These are phyloP conservation scores for Rhabdomys dilectus DNA, from an alignment of 2,113 vertebrate species.

Conservation along the genomic window DNA sequence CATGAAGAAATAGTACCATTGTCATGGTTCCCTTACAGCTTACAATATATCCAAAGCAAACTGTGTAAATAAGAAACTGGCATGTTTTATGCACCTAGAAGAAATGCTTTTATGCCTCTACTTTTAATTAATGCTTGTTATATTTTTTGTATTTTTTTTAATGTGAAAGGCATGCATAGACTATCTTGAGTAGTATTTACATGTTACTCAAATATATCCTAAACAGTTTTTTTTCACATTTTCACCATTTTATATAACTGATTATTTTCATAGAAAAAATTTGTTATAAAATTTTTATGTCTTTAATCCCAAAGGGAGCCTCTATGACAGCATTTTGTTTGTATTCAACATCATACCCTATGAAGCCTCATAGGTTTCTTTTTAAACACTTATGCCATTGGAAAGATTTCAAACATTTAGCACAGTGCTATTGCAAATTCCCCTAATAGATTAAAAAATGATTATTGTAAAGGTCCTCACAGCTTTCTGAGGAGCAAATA, in stretches of 20 bases:
- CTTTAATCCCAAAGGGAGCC: not conserved
- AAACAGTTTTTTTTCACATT: not conserved
- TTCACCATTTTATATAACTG: not conserved
- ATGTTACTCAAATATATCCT: not conserved
- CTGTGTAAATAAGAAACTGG: not conserved
- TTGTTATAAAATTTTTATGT: not conserved
- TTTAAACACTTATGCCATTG: not conserved
- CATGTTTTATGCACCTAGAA: not conserved
- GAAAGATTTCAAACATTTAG: not conserved
- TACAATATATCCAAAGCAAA: not conserved
- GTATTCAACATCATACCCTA: not conserved
- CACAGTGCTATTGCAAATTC: not conserved
- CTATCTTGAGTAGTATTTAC: not conserved
- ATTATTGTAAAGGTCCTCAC: not conserved
- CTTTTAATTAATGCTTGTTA: not conserved
- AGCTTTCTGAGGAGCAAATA: not conserved
- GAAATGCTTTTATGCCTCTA: not conserved
- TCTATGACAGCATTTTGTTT: not conserved
- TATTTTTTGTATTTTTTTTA: not conserved
- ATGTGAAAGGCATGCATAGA: not conserved
- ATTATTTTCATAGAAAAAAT: not conserved
- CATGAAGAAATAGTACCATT: not conserved
- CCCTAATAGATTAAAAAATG: not conserved
- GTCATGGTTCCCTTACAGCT: not conserved
- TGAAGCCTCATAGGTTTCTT: not conserved